Base-by-base conservation (phyloP, 2,113 vertebrate species). In the Illadopsis cleaveri region DNA sequence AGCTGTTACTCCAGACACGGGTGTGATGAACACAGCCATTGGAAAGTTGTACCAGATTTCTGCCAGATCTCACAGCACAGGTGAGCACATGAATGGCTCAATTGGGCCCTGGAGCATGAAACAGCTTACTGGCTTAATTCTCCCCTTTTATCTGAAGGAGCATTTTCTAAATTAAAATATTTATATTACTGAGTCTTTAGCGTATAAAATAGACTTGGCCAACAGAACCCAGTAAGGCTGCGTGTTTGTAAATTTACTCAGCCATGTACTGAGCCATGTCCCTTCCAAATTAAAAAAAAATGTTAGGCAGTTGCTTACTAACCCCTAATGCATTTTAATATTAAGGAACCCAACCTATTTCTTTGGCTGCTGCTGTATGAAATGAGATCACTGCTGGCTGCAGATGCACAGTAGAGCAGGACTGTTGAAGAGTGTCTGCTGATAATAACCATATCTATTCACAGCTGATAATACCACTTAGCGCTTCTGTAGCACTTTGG, bases 381-480 rank as follows among this genome's bases (percentile, higher is more conserved):
- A 84, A 78, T 97, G 94, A 97, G 88, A 35, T 96, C 96, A 96
- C 38, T 83, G 25, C 85, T 97, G 96, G 94, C 96, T 94, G 51
- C 25, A 54, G 20, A 78, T 35, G 15, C 40, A 17, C 65, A 19
- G 45, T 70, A 14, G 47, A 96, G 38, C 18, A 70, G 66, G 71
- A 64, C 94, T 95, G 96, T 83, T 95, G 96, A 96, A 95, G 93
- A 75, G 72, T 68, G 80, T 80, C 70, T 95, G 92, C 79, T 96
- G 95, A 96, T 96, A 95, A 94, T 68, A 53, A 62, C 56, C 30
- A 10, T 95, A 97, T 96, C 92, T 96, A 40, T 96, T 96, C 92
- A 89, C 96, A 96, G 69, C 88, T 96, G 96, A 97, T 96, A 97
- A 93, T 56, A 81, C 64, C 48, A 86, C 88, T 97, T 97, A 96